phyloP scores from a whole-genome alignment of 2,113 vertebrate species.

The Dipodomys spectabilis region DNA sequence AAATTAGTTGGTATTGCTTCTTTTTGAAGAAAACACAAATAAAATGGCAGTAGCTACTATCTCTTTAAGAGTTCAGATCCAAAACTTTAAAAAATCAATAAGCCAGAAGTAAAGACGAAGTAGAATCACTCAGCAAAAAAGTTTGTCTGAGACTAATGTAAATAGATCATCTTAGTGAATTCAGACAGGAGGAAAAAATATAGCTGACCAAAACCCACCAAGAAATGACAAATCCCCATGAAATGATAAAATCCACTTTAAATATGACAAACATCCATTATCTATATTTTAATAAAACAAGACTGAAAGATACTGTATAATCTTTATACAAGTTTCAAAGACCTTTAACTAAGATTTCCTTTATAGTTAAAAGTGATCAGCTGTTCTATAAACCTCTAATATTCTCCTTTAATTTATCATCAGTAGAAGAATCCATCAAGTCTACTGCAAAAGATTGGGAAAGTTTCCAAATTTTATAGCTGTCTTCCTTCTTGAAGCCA shows the following conservation, averaged over 20 bases:
- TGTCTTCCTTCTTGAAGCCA: slow-evolving; percentile 49
- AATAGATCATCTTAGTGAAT: slow-evolving; percentile 38
- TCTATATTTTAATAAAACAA: not conserved
- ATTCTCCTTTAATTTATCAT: not conserved
- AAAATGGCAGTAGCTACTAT: slow-evolving; percentile 38
- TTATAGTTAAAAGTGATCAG: slow-evolving; percentile 27
- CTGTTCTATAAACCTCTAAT: not conserved
- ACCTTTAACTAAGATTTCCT: slow-evolving; percentile 1
- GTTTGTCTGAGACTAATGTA: not conserved
- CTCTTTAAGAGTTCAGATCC: slow-evolving; percentile 48
- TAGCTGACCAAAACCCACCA: not conserved
- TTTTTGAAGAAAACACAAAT: slow-evolving; percentile 35
- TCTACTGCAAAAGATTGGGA: not conserved
- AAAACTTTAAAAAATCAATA: slow-evolving; percentile 17
- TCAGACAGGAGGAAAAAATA: not conserved
- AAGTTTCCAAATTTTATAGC: slow-evolving; percentile 66
- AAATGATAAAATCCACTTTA: not conserved
- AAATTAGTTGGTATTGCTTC: slow-evolving; percentile 33
- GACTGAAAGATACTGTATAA: not conserved
- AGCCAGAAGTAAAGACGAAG: slow-evolving; percentile 37
- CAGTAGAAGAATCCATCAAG: slow-evolving; percentile 30
- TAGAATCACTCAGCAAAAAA: slow-evolving; percentile 36
- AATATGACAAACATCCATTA: slow-evolving; percentile 27
- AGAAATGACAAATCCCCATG: not conserved
- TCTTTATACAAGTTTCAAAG: not conserved